phyloP scores from a whole-genome alignment of 1,140 invertebrate genomes.

The Colletes gigas region DNA sequence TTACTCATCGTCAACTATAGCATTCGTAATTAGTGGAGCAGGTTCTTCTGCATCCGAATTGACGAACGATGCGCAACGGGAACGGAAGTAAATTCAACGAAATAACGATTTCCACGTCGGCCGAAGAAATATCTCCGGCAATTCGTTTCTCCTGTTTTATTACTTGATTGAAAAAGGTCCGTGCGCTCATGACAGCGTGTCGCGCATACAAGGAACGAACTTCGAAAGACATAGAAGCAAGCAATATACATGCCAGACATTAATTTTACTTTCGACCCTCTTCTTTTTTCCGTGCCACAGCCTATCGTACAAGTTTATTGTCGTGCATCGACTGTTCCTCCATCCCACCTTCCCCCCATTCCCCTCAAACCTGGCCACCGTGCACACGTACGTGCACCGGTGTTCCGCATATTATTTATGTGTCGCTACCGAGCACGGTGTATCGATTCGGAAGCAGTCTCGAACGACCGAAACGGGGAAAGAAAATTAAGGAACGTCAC shows the following conservation, averaged over 20 bases:
- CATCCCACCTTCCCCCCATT: background rate
- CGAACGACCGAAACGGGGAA: conserved; percentile 17
- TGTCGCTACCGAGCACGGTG: conserved; percentile 13
- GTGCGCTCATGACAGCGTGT: background rate
- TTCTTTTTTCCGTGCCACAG: conserved; percentile 11
- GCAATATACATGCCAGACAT: conserved; percentile 37
- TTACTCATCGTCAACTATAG: too few relatives aligned
- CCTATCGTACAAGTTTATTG: conserved; percentile 48
- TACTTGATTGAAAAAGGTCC: conserved; percentile 44
- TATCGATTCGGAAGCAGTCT: conserved; percentile 48
- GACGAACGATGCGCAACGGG: background rate
- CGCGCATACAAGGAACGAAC: conserved; percentile 13
- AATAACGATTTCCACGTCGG: conserved; percentile 46
- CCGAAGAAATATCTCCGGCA: conserved; percentile 30
- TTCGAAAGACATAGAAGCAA: conserved; percentile 5
- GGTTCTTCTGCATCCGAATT: background rate
- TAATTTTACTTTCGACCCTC: conserved; percentile 23
- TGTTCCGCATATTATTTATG: conserved; percentile 56
- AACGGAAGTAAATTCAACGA: conserved; percentile 36
- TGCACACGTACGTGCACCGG: background rate
- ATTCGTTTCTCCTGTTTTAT: conserved; percentile 44
- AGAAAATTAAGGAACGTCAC: conserved; percentile 53
- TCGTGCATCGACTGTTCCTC: conserved; percentile 32
- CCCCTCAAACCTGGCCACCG: background rate
- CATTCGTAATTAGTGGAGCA: background rate